Evolutionary conservation across 2,797 vertebrate species (phyloP), one percentile per base, ranked within the genome.

Genomic region (Glossophaga mutica): DNA sequence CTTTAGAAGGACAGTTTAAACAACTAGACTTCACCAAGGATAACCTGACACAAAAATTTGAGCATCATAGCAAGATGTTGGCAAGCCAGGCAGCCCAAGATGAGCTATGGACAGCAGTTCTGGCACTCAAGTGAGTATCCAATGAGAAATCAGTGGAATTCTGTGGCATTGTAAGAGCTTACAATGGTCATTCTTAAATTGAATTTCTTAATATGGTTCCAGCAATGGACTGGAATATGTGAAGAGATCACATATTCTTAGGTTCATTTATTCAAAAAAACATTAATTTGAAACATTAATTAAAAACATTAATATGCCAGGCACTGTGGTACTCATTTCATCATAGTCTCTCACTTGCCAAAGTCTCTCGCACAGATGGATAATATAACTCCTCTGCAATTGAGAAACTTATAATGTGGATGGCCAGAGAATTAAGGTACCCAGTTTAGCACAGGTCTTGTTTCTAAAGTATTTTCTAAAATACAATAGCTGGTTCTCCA

Each of bases 1-100:
- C 37, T 5, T 50, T 99, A 94, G 97, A 98, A 88, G 78, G 93
- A 86, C 98, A 91, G 9, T 99, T 99, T 92, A 96, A 96, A n/a
- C 96, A 97, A 86, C 96, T 99, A 79, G 98, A 98, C 42, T 94
- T 59, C 4, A 95, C 90, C 93, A 93, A 98, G 93, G 97, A 97
- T 50, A 93, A 74, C 6, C 98, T 99, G 95, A 97, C n/a, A 0
- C 92, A 90, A 39, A 96, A 83, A 84, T 98, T 97, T 62, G 97
- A 98, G 59, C 91, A 93, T 89, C 98, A 98, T 46, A 97, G 70
- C 0, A 95, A 94, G 65, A 71, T 11, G n/a, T 37, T 98, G 94
- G 98, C 97, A 94, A 93, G 84, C 55, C 97, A 98, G 78, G 84
- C 46, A 55, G 92, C 92, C 37, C 97, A 97, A 90, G 98, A 98